Evolutionary conservation across 2,888 invertebrate genomes (phyloP).

Genomic region (Thysanoteuthis rhombus): DNA sequence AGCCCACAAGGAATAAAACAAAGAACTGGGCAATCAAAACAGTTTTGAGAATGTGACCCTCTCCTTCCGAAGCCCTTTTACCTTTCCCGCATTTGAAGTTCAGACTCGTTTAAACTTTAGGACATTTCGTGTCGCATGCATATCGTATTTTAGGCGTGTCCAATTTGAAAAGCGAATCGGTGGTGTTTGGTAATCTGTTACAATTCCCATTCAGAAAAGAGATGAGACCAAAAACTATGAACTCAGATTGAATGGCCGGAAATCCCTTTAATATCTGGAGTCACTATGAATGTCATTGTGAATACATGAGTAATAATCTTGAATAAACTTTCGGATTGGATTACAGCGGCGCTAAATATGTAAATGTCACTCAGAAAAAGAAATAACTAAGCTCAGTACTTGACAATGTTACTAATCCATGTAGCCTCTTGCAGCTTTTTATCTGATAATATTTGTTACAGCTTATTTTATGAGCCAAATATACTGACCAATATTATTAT

Average conservation of each 20-base stretch:
- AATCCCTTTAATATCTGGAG: background rate
- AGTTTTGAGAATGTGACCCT: background rate
- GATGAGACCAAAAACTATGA: background rate
- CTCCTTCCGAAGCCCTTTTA: background rate
- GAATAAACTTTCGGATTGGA: background rate
- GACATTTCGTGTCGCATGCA: background rate
- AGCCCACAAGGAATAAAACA: too few relatives aligned
- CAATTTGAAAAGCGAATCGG: background rate
- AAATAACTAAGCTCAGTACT: background rate
- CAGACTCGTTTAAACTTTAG: background rate
- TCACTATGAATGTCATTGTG: background rate
- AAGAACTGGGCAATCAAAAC: too few relatives aligned
- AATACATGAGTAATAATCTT: background rate
- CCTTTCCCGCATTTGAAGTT: background rate
- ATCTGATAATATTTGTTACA: too few relatives aligned
- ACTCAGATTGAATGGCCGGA: background rate
- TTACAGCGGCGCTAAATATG: background rate
- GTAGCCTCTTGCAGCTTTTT: background rate
- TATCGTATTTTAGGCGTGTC: slow-evolving; percentile 12
- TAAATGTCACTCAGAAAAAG: background rate
- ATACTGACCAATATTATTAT: too few relatives aligned
- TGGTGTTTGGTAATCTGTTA: background rate
- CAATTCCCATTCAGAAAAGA: background rate
- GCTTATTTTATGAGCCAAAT: too few relatives aligned
- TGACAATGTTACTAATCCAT: background rate